A percentile compares a stretch with the other conserved stretches of the same genome.
These are phyloP conservation scores for Danionella cerebrum DNA, from an alignment of 2,113 vertebrate genomes.

Conservation along the genomic window DNA sequence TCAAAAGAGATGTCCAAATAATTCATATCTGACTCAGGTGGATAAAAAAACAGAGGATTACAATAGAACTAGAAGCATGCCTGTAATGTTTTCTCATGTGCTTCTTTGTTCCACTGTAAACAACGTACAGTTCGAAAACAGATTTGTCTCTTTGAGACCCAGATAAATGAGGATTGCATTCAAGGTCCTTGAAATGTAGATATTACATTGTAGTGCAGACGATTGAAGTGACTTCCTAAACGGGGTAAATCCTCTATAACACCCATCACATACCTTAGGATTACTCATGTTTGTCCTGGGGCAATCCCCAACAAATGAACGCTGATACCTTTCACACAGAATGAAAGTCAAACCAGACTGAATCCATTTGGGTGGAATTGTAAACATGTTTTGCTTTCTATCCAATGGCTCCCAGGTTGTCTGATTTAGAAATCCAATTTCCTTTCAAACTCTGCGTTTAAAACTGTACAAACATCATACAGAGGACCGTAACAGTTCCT, in stretches of 20 bases:
- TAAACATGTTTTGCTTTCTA: conserved; percentile 20
- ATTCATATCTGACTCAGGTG: not conserved
- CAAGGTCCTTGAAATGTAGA: not conserved
- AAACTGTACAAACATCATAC: not conserved
- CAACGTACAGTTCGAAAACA: conserved; percentile 2
- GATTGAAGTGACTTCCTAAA: not conserved
- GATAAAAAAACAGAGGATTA: not conserved
- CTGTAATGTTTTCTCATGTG: not conserved
- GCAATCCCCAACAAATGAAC: not conserved
- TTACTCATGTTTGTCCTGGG: not conserved
- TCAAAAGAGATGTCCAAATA: no score
- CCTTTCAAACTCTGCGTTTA: conserved; percentile 37
- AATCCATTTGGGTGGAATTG: conserved; percentile 2
- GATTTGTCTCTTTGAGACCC: not conserved
- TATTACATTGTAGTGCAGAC: not conserved
- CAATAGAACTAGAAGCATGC: no score
- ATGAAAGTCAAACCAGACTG: conserved; percentile 22
- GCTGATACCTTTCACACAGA: conserved; percentile 1
- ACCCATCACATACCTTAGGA: conserved; percentile 6
- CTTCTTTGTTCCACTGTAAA: not conserved
- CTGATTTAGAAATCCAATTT: conserved; percentile 20
- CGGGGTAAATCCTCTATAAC: not conserved
- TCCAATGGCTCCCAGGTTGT: conserved; percentile 4
- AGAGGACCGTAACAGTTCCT: not conserved
- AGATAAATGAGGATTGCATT: not conserved